phyloP scores from a whole-genome alignment of 2,113 vertebrate genomes.

The Zosterops hypoxanthus region DNA sequence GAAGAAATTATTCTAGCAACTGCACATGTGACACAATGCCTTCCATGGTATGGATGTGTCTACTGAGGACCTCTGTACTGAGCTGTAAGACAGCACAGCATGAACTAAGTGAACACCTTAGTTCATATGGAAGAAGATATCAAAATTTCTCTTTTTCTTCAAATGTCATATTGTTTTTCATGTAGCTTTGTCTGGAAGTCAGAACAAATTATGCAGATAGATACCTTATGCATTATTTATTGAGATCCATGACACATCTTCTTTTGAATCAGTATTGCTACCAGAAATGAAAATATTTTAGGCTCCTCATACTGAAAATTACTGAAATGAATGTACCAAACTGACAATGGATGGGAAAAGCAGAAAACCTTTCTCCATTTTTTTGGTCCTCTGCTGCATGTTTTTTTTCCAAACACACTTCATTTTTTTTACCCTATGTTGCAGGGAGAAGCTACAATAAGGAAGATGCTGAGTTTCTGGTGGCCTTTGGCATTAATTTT shows the following conservation, averaged over 20 bases:
- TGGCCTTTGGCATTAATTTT: slow-evolving; percentile 96
- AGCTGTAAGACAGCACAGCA: neutral
- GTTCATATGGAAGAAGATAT: neutral
- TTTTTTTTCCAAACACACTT: neutral
- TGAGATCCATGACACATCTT: neutral
- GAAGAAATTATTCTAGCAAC: neutral
- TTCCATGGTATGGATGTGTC: neutral
- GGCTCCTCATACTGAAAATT: neutral
- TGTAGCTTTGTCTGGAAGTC: neutral
- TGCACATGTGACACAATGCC: neutral
- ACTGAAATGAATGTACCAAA: neutral
- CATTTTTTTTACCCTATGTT: neutral
- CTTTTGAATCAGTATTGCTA: slow-evolving; percentile 4
- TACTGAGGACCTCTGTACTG: neutral
- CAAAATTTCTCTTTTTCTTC: neutral
- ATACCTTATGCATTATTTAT: neutral
- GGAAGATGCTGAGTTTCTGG: slow-evolving; percentile 98
- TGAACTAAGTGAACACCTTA: neutral
- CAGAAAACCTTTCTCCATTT: neutral
- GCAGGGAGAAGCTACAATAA: slow-evolving; percentile 94
- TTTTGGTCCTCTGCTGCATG: neutral
- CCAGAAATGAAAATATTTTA: neutral
- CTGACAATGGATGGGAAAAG: neutral
- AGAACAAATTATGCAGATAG: slow-evolving; percentile 13
- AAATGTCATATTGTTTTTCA: neutral